A percentile compares a stretch with the other conserved stretches of the same genome.
Evolutionary conservation across 2,888 invertebrate genomes (phyloP).

Genomic region (Chesias legatella): DNA sequence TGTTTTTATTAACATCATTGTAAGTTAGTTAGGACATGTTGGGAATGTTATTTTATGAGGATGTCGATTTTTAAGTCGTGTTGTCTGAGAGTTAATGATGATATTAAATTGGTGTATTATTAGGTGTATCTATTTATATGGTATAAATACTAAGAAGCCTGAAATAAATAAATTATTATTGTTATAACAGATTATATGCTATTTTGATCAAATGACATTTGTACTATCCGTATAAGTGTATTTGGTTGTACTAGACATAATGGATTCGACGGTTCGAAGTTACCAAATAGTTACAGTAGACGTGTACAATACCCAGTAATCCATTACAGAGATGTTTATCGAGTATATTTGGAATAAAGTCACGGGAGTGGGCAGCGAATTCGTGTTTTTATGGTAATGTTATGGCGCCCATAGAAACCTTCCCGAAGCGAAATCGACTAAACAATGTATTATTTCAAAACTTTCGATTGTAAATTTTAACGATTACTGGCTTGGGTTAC

Average conservation of each 20-base stretch:
- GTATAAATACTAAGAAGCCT: too few relatives aligned
- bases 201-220: too few relatives aligned
- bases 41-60: too few relatives aligned
- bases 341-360: slow-evolving; percentile 61
- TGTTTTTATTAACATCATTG: neutral
- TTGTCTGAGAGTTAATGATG: too few relatives aligned
- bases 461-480: slow-evolving; percentile 43
- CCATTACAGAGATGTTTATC: slow-evolving; percentile 51
- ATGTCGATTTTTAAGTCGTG: too few relatives aligned
- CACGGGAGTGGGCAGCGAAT: slow-evolving; percentile 56
- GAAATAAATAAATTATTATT: too few relatives aligned
- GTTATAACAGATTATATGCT: too few relatives aligned
- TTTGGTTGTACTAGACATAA: slow-evolving; percentile 43
- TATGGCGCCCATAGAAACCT: slow-evolving; percentile 53
- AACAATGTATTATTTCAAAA: slow-evolving; percentile 54
- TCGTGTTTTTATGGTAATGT: slow-evolving; percentile 62
- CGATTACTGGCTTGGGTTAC: slow-evolving; percentile 8
- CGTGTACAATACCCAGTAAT: slow-evolving; percentile 36
- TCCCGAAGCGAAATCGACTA: slow-evolving; percentile 45
- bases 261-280: slow-evolving; percentile 37
- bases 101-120: too few relatives aligned
- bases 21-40: too few relatives aligned
- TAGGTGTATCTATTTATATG: too few relatives aligned
- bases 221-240: neutral
- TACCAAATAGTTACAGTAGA: slow-evolving; percentile 45